These are phyloP conservation scores for Nyctereutes procyonoides DNA, from an alignment of 2,113 vertebrate genomes.

Conservation along the genomic window DNA sequence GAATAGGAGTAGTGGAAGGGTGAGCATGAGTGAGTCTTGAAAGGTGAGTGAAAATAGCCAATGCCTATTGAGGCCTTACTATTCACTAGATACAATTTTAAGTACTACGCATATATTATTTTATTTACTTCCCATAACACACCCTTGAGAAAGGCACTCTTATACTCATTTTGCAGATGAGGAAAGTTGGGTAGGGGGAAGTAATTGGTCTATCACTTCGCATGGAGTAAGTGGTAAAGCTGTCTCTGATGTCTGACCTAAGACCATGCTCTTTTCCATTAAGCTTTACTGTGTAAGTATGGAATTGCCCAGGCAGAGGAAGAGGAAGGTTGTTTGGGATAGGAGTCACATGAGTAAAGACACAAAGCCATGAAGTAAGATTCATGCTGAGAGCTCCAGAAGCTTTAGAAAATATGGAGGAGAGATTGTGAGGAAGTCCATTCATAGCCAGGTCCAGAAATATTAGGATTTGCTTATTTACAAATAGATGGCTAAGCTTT, in stretches of 20 bases:
- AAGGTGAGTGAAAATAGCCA: background rate
- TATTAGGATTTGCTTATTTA: constrained; percentile 12
- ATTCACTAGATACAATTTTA: background rate
- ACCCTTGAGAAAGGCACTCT: background rate
- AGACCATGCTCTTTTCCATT: background rate
- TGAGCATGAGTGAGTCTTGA: background rate
- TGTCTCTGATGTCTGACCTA: background rate
- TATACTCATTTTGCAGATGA: background rate
- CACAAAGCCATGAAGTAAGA: background rate
- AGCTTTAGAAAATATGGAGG: background rate
- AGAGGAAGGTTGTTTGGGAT: background rate
- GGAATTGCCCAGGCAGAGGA: background rate
- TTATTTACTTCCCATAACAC: background rate
- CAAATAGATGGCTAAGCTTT: background rate
- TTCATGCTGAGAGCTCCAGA: background rate
- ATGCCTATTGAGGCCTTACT: background rate
- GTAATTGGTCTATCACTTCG: background rate
- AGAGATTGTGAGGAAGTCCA: background rate
- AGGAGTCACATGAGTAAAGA: background rate
- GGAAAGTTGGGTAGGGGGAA: background rate
- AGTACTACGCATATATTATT: background rate
- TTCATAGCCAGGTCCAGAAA: background rate
- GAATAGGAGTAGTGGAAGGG: background rate
- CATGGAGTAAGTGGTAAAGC: background rate
- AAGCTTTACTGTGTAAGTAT: background rate